Percentiles rank a stretch among this genome's conserved stretches.
These are phyloP conservation scores for Tetropium fuscum DNA, from an alignment of 2,888 invertebrate species.

Conservation along the genomic window DNA sequence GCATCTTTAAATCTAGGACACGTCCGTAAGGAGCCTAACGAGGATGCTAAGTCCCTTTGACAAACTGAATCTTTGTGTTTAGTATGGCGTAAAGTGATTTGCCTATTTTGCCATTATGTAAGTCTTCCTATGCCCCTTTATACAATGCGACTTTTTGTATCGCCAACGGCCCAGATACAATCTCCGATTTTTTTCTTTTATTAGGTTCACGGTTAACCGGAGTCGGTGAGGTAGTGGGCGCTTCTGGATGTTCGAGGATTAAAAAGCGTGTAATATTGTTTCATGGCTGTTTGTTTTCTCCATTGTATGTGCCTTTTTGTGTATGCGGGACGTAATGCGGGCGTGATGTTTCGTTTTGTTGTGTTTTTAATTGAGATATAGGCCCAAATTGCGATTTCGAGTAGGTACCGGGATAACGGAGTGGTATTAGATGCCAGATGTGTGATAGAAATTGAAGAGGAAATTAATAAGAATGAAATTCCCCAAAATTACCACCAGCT, in stretches of 20 bases:
- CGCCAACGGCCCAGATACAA: conserved; percentile 40
- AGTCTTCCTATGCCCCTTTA: conserved; percentile 34
- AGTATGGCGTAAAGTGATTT: conserved; percentile 56
- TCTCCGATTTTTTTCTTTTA: conserved; percentile 40
- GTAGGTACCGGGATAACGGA: too few species aligned
- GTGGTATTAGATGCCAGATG: too few species aligned
- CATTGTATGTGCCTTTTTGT: conserved; percentile 39
- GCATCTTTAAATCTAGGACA: conserved; percentile 40
- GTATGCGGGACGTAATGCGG: conserved; percentile 18
- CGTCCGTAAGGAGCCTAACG: conserved; percentile 40
- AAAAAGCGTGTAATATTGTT: conserved; percentile 61
- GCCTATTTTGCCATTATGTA: conserved; percentile 52
- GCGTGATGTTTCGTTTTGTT: conserved; percentile 26
- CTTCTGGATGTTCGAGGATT: conserved; percentile 45
- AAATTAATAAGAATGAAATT: too few species aligned
- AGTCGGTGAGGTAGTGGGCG: conserved; percentile 31
- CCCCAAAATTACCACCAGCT: too few species aligned
- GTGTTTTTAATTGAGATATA: conserved; percentile 18
- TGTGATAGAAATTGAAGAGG: too few species aligned
- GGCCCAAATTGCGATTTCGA: too few species aligned
- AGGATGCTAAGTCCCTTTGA: conserved; percentile 37
- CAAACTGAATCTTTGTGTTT: conserved; percentile 44
- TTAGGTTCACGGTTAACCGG: conserved; percentile 47
- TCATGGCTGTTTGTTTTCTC: conserved; percentile 58
- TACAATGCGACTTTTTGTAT: conserved; percentile 41